These are phyloP conservation scores for Molanna angustata DNA, from an alignment of 2,888 invertebrate species.

Conservation along the genomic window DNA sequence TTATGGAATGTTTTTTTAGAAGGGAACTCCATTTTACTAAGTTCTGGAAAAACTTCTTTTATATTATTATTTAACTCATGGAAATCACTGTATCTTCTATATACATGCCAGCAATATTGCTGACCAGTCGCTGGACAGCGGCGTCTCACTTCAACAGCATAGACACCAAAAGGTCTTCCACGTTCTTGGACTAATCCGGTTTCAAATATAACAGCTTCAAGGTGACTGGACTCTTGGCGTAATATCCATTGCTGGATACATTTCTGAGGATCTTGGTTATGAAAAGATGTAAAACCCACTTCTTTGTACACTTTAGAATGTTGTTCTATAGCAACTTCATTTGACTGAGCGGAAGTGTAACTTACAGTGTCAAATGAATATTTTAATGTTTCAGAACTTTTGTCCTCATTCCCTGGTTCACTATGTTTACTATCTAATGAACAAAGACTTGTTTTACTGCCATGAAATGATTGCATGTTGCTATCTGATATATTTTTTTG, in stretches of 20 bases:
- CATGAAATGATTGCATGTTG: constrained; percentile 6
- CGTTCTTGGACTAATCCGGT: constrained; percentile 74
- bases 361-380: constrained; percentile 12
- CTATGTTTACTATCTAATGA: constrained; percentile 17
- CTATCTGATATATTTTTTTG: background rate
- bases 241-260: constrained; percentile 20
- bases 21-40: constrained; percentile 78
- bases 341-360: constrained; percentile 3
- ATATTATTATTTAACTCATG: constrained; percentile 82
- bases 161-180: constrained; percentile 84
- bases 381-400: constrained; percentile 5
- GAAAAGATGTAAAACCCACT: background rate
- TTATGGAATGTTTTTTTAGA: constrained; percentile 94
- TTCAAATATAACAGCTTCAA: constrained; percentile 29
- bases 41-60: constrained; percentile 78
- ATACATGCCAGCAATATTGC: constrained; percentile 85
- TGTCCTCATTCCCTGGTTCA: constrained; percentile 9
- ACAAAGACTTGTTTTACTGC: constrained; percentile 24
- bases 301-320: background rate
- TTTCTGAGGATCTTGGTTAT: constrained; percentile 20
- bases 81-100: constrained; percentile 91
- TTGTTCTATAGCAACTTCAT: constrained; percentile 1
- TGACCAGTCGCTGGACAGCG: constrained; percentile 60
- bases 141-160: constrained; percentile 78
- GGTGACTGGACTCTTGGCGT: constrained; percentile 21